Conservation (phyloP, 2,113 vertebrate species). For the western clawed frog (Xenopus tropicalis) region DNA sequence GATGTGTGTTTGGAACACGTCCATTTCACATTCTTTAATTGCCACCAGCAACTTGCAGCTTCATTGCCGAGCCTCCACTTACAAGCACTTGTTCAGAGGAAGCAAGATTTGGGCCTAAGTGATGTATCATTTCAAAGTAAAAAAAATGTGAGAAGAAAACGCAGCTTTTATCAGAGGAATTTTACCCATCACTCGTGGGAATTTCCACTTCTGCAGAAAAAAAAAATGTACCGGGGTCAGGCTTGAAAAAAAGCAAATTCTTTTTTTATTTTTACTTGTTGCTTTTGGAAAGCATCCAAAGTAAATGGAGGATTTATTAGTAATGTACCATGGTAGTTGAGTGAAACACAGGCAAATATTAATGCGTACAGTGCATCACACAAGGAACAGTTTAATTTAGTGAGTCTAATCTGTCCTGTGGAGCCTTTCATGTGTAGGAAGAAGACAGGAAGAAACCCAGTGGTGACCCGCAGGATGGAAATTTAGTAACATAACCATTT, state of each 20-base stretch:
- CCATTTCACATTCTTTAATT: background rate
- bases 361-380: slow-evolving; percentile 40
- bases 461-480: slow-evolving; percentile 16
- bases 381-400: slow-evolving; percentile 36
- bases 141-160: slow-evolving; percentile 21
- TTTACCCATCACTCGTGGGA: slow-evolving; percentile 67
- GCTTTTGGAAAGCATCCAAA: slow-evolving; percentile 60
- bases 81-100: slow-evolving; percentile 41
- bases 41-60: background rate
- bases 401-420: slow-evolving; percentile 44
- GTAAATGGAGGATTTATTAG: slow-evolving; percentile 54
- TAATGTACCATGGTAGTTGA: slow-evolving; percentile 58
- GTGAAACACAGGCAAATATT: slow-evolving; percentile 51
- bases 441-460: slow-evolving; percentile 17
- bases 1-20: background rate
- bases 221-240: slow-evolving; percentile 71
- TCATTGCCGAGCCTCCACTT: slow-evolving; percentile 24
- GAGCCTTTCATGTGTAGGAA: slow-evolving; percentile 22
- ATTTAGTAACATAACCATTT: slow-evolving; percentile 34
- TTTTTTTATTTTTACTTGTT: slow-evolving; percentile 56
- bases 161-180: slow-evolving; percentile 56
- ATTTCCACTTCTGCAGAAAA: slow-evolving; percentile 65
- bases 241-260: slow-evolving; percentile 66
- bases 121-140: background rate
- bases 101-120: background rate